Base-by-base conservation (phyloP, 2,113 vertebrate genomes). In the Scomber colias region DNA sequence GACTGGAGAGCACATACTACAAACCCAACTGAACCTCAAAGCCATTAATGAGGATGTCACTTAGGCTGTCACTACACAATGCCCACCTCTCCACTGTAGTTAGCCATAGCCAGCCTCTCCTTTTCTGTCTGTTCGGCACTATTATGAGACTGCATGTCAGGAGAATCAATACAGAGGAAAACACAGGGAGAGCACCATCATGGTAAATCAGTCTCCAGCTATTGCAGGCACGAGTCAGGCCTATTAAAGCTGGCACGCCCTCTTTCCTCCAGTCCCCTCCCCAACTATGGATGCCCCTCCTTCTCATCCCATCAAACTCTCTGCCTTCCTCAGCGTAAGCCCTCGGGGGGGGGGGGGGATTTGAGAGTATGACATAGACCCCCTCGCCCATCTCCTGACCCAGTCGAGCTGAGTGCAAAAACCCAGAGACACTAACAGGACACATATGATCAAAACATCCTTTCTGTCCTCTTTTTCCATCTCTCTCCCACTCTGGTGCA, bases 121-220 rank as follows among this genome's bases (percentile, higher is more conserved):
- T 88, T 89, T 92, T 90, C 84, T 90, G 88, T 87, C 86, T 82
- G 83, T 85, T 90, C 72, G 63, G 86, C 83, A 87, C 77, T 88
- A 90, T 88, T 87, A 92, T 88, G 89, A 87, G 90, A 68, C 86
- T 79, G 82, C 87, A 87, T 86, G 89, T 91, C 86, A 73, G 71
- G 78, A 77, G 79, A 86, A 93, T 92, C 88, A 77, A 94, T 93
- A 85, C 51, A 46, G 85, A 92, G 82, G 83, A 92, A 92, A 93
- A 90, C 84, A 86, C 78, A 85, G 73, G 77, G 82, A 83, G 80
- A 92, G 80, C 68, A 83, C 78, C 80, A 75, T 84, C 40, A 45
- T 16, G 78, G 83, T 93, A 92, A 92, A 93, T 93, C 90, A 91
- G 88, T 84, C 78, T 85, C 50, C 54, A 54, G 71, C 15, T 49